Percentiles rank a stretch among this genome's conserved stretches.
Evolutionary conservation across 2,888 invertebrate species (phyloP).

Genomic region (Cerceris rybyensis): DNA sequence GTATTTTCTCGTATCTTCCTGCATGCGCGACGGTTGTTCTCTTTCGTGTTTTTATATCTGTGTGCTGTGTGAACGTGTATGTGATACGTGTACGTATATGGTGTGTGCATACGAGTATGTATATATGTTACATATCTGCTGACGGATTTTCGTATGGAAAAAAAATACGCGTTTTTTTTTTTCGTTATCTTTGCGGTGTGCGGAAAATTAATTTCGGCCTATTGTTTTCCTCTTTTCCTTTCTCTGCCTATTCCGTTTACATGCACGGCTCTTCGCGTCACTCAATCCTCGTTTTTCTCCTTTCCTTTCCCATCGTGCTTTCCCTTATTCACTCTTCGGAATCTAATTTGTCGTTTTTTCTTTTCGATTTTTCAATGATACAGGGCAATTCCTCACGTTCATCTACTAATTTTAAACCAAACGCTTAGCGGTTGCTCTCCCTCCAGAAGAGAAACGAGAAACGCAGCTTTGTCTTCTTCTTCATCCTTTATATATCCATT

Average conservation of each 20-base stretch:
- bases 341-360: conserved; percentile 36
- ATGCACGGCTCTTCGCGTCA: conserved; percentile 48
- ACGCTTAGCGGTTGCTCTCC: conserved; percentile 74
- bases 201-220: conserved; percentile 30
- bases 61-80: conserved; percentile 12
- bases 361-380: conserved; percentile 61
- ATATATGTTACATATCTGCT: conserved; percentile 34
- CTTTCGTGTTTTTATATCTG: conserved; percentile 16
- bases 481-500: background rate
- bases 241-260: conserved; percentile 42
- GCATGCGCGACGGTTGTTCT: conserved; percentile 34
- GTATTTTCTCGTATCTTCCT: conserved; percentile 27
- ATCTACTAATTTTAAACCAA: conserved; percentile 75
- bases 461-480: conserved; percentile 10
- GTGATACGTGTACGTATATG: background rate
- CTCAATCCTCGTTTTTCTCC: conserved; percentile 11
- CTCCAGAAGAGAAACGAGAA: conserved; percentile 72
- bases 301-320: conserved; percentile 4
- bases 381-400: conserved; percentile 80
- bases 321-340: conserved; percentile 10
- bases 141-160: conserved; percentile 32
- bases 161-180: conserved; percentile 15
- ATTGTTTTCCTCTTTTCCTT: conserved; percentile 17
- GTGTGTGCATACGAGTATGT: background rate
- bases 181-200: conserved; percentile 1